A percentile compares a stretch with the other conserved stretches of the same genome.
These are phyloP conservation scores for Umimayanthus chanpuru DNA, from an alignment of 92 coral and sea anemone species.

Conservation along the genomic window DNA sequence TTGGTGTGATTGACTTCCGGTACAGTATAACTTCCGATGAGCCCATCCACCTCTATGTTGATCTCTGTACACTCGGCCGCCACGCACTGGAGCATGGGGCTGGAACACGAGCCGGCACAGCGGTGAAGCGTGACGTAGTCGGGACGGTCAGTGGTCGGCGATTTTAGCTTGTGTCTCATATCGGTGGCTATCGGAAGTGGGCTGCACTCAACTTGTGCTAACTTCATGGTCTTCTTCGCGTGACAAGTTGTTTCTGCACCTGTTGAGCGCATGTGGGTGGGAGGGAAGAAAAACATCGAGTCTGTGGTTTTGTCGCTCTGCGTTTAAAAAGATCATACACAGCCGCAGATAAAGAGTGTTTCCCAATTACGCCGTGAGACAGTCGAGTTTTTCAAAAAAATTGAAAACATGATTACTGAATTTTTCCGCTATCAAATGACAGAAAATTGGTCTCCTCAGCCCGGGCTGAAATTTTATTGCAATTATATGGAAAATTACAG, in stretches of 20 bases:
- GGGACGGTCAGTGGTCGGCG: background rate
- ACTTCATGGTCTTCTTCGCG: background rate
- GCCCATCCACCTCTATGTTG: background rate
- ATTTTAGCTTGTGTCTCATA: background rate
- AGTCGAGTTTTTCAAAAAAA: too few species aligned
- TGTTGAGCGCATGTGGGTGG: background rate
- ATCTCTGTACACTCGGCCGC: background rate
- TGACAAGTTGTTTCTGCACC: background rate
- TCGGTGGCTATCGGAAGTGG: background rate
- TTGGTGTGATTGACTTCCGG: background rate
- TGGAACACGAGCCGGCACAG: constrained; percentile 4
- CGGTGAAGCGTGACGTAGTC: constrained; percentile 6
- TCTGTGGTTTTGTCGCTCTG: too few species aligned
- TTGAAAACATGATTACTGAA: too few species aligned
- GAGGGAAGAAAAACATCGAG: too few species aligned
- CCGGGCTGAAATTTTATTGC: too few species aligned
- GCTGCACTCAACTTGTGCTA: background rate
- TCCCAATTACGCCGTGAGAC: too few species aligned
- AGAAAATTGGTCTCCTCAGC: too few species aligned
- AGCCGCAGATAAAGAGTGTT: too few species aligned
- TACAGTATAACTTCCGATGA: background rate
- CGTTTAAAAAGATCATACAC: too few species aligned
- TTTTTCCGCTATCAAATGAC: too few species aligned
- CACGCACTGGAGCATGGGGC: background rate
- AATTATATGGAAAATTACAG: too few species aligned